A percentile compares a stretch with the other conserved stretches of the same genome.
phyloP scores from a whole-genome alignment of 2,888 invertebrate genomes.

The Amaurobius ferox region DNA sequence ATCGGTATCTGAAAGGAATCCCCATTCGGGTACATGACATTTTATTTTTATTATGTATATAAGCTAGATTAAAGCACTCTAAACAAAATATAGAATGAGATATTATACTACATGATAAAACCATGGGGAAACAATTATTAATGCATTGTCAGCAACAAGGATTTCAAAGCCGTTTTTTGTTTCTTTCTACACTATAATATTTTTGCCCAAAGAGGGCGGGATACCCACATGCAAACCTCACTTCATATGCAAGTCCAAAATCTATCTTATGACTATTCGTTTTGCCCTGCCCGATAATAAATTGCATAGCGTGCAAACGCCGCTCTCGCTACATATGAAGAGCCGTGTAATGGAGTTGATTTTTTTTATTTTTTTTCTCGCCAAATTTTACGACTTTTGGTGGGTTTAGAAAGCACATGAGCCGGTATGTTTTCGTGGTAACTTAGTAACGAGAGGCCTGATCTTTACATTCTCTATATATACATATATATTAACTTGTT shows the following conservation, averaged over 20 bases:
- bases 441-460: constrained; percentile 35
- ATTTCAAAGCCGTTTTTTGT: no score
- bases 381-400: constrained; percentile 30
- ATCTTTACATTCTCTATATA: constrained; percentile 38
- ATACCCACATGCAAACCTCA: not conserved
- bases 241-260: not conserved
- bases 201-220: not conserved
- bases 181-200: not conserved
- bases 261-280: constrained; percentile 39
- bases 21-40: no score
- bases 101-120: no score
- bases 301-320: constrained; percentile 37
- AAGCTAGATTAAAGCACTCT: no score
- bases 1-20: no score
- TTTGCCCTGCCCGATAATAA: constrained; percentile 46
- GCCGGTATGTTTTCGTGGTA: constrained; percentile 40
- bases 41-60: no score
- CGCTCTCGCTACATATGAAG: constrained; percentile 43
- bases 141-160: no score
- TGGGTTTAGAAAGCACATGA: constrained; percentile 13
- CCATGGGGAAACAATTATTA: no score
- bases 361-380: constrained; percentile 9
- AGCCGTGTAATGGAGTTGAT: constrained; percentile 36
- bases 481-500: constrained; percentile 36
- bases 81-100: no score